phyloP scores from a whole-genome alignment of 1,140 invertebrate genomes.

The Caerostris darwini region DNA sequence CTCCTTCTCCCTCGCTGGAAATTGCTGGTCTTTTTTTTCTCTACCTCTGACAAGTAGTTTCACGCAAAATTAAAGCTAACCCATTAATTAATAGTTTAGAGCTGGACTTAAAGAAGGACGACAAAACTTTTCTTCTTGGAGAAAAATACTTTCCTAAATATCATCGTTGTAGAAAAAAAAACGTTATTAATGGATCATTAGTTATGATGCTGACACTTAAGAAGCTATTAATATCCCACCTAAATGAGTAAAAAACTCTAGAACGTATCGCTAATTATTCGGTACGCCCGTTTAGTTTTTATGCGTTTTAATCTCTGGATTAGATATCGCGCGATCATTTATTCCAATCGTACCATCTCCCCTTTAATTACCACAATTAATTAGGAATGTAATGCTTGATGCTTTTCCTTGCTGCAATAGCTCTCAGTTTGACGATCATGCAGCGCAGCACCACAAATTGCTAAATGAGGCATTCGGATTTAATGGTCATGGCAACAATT shows the following conservation, averaged over 20 bases:
- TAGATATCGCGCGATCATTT: slow-evolving; percentile 50
- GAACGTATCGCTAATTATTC: slow-evolving; percentile 67
- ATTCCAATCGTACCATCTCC: not conserved
- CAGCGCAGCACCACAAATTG: not conserved
- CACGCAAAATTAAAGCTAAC: slow-evolving; percentile 62
- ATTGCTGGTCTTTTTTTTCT: not conserved
- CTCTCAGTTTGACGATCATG: not conserved
- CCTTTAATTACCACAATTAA: slow-evolving; percentile 60
- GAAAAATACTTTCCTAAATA: slow-evolving; percentile 60
- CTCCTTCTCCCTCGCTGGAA: not conserved
- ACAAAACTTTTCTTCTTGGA: slow-evolving; percentile 44
- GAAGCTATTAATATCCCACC: slow-evolving; percentile 64
- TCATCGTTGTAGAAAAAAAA: slow-evolving; percentile 21
- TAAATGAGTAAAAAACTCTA: slow-evolving; percentile 57
- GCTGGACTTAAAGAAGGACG: slow-evolving; percentile 30
- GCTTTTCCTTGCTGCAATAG: not conserved
- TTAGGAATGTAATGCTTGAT: slow-evolving; percentile 28
- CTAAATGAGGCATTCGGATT: slow-evolving; percentile 44
- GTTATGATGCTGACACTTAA: slow-evolving; percentile 74
- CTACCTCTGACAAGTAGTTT: slow-evolving; percentile 43
- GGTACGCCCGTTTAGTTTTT: slow-evolving; percentile 67
- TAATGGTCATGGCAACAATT: slow-evolving; percentile 45
- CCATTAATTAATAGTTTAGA: slow-evolving; percentile 67
- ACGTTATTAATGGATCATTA: slow-evolving; percentile 72
- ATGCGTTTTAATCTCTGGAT: slow-evolving; percentile 71